Conservation (phyloP, 2,797 vertebrate genomes). For the Chromis chromis region DNA sequence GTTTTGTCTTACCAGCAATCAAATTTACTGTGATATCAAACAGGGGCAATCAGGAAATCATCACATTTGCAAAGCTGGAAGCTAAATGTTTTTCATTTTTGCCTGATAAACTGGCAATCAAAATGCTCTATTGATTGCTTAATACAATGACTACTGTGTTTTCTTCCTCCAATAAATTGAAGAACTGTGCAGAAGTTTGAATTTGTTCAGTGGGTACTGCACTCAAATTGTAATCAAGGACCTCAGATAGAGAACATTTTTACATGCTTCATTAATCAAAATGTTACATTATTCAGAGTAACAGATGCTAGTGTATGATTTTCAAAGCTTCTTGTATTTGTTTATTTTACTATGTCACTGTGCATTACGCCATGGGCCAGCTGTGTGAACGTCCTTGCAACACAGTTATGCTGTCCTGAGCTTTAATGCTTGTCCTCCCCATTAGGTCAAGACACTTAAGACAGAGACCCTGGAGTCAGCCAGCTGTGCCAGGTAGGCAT, state of each 20-base stretch:
- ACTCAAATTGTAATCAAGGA: no score
- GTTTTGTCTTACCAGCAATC: not conserved
- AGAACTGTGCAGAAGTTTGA: not conserved
- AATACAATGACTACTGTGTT: not conserved
- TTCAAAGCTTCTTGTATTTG: not conserved
- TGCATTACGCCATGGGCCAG: not conserved
- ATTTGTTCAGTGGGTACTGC: not conserved
- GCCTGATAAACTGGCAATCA: not conserved
- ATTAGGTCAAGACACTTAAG: conserved; percentile 69
- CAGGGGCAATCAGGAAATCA: not conserved
- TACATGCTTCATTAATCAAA: not conserved
- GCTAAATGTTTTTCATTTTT: no score
- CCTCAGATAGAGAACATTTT: not conserved
- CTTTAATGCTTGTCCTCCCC: not conserved
- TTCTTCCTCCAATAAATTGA: not conserved
- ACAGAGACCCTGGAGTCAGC: conserved; percentile 54
- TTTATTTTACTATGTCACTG: not conserved
- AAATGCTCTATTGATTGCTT: no score
- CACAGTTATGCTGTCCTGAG: not conserved
- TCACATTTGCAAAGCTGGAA: no score
- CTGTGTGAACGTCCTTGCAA: not conserved
- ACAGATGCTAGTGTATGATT: not conserved
- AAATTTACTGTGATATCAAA: not conserved
- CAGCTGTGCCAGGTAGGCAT: conserved; percentile 65
- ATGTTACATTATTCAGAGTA: not conserved